Base-by-base conservation (phyloP, 2,888 invertebrate species). In the Cylloceria caligata region DNA sequence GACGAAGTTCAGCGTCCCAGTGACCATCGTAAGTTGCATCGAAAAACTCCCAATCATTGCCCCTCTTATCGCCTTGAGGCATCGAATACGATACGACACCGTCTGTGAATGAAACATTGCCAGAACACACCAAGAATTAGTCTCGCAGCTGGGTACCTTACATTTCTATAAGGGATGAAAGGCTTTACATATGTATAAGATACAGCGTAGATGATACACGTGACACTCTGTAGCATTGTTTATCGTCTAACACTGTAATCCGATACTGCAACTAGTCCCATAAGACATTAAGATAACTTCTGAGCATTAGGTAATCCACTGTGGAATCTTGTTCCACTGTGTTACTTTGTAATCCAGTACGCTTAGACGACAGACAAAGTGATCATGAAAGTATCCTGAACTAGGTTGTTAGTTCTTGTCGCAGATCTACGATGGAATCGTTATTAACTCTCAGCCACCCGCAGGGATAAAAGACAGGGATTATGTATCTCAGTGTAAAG, bases 1-100 rank as follows among this genome's bases (percentile, higher is more conserved):
- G 95, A 42, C 95, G 94, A 36, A 98, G 93, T 78, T 95, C 95
- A 1, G 95, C 96, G 87, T 96, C 95, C 96, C 96, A 96, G 87
- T 95, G 94, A 0, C 97, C 97, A 92, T 98, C 98, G 93, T 98
- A 98, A 34, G 95, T 95, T 85, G 95, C 95, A 93, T 98, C 98
- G 84, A 96, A 96, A 86, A 98, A 95, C 90, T 97, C 97, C 93
- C 97, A 95, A 86, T 89, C 91, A 85, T 96, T 95, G 84, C 96
- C 96, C 45, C 96, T 94, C 88, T 96, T 95, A 93, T 97, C 96
- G n/a, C 98, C 98, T 91, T 97, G 97, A 42, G 97, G 97, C 96
- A 97, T 97, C 72, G 96, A 95, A 93, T 98, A 98, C 80, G 97
- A 95, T 34, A 97, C 94, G 62, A 98, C 94, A 52, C 97, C 97